phyloP scores from a whole-genome alignment of 1,140 invertebrate species.

The Drosophila ananassae region DNA sequence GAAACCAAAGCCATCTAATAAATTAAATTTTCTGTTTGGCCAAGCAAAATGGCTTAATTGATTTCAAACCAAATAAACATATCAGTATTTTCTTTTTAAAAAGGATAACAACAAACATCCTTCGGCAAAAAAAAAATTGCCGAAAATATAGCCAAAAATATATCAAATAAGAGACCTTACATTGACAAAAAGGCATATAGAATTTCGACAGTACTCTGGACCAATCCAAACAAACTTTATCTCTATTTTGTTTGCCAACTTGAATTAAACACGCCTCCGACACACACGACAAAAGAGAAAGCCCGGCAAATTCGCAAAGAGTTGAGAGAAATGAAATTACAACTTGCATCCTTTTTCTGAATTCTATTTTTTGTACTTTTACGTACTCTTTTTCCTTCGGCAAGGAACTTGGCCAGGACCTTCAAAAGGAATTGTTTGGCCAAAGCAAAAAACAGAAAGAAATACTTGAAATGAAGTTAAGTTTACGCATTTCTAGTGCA shows the following conservation, averaged over 20 bases:
- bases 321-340: slow-evolving; percentile 74
- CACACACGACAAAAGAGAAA: slow-evolving; percentile 40
- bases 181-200: slow-evolving; percentile 31
- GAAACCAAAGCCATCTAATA: background rate
- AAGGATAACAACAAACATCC: too few relatives aligned
- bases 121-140: too few relatives aligned
- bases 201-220: slow-evolving; percentile 43
- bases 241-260: slow-evolving; percentile 75
- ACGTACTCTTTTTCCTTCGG: slow-evolving; percentile 17
- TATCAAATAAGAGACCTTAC: slow-evolving; percentile 74
- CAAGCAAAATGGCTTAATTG: background rate
- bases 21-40: background rate
- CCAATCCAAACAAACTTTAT: slow-evolving; percentile 79
- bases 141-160: slow-evolving; percentile 35
- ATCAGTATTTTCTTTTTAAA: too few relatives aligned
- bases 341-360: slow-evolving; percentile 65
- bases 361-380: background rate
- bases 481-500: slow-evolving; percentile 64
- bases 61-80: background rate
- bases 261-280: slow-evolving; percentile 68
- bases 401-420: slow-evolving; percentile 47
- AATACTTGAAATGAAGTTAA: slow-evolving; percentile 48
- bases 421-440: slow-evolving; percentile 67
- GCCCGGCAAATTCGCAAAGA: slow-evolving; percentile 34
- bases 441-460: slow-evolving; percentile 64